phyloP scores from a whole-genome alignment of 2,888 invertebrate genomes.

The Zelleria hepariella region DNA sequence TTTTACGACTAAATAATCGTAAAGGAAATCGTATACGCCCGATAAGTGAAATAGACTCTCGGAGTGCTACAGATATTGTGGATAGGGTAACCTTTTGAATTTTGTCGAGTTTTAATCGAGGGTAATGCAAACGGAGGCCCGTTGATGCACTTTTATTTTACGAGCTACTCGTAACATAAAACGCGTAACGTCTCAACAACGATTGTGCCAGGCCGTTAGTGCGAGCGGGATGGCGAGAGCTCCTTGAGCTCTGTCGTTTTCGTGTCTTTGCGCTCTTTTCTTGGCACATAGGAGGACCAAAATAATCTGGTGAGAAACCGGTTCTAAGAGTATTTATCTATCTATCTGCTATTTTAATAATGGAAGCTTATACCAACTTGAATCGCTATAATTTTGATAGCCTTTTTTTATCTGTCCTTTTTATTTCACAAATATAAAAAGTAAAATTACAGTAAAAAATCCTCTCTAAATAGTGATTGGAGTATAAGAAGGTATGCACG shows the following conservation, averaged over 20 bases:
- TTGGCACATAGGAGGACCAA: not conserved
- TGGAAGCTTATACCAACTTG: too few species aligned
- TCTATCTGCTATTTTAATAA: not conserved
- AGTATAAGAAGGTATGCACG: too few species aligned
- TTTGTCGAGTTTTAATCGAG: slow-evolving; percentile 52
- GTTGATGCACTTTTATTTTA: slow-evolving; percentile 72
- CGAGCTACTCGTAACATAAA: slow-evolving; percentile 67
- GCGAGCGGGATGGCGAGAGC: slow-evolving; percentile 27
- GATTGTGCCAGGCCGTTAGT: slow-evolving; percentile 45
- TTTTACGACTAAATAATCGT: slow-evolving; percentile 75
- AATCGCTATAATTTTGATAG: too few species aligned
- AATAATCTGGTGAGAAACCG: not conserved
- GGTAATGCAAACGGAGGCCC: slow-evolving; percentile 65
- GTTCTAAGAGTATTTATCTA: not conserved
- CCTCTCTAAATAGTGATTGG: too few species aligned
- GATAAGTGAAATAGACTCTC: slow-evolving; percentile 33
- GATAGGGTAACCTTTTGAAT: slow-evolving; percentile 24
- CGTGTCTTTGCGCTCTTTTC: slow-evolving; percentile 13
- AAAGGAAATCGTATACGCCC: slow-evolving; percentile 60
- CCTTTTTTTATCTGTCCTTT: too few species aligned
- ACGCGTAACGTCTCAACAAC: slow-evolving; percentile 65
- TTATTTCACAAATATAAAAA: too few species aligned
- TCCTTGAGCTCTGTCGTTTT: slow-evolving; percentile 23
- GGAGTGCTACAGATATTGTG: slow-evolving; percentile 18
- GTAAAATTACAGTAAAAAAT: too few species aligned